Evolutionary conservation across 1,140 invertebrate genomes (phyloP).

Genomic region (Tetragonula clypearis): DNA sequence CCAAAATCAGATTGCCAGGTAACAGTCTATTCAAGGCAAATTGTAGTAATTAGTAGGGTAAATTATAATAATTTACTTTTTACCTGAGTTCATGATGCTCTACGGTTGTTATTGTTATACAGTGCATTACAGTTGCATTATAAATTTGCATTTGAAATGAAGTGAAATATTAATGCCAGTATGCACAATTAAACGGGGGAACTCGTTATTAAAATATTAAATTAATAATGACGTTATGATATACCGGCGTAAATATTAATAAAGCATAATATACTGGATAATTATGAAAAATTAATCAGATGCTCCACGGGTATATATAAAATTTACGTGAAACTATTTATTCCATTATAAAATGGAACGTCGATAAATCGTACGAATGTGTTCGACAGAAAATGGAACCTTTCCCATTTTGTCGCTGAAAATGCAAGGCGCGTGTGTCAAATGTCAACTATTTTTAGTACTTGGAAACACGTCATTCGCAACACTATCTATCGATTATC

Average conservation of each 20-base stretch:
- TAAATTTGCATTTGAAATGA: not conserved
- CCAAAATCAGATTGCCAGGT: not conserved
- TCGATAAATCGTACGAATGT: not conserved
- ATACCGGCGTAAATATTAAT: not conserved
- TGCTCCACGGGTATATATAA: not conserved
- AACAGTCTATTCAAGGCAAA: too few relatives aligned
- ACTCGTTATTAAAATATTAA: slow-evolving; percentile 7
- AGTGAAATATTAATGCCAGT: not conserved
- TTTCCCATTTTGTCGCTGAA: not conserved
- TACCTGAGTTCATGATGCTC: not conserved
- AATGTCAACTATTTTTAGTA: not conserved
- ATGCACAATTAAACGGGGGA: not conserved
- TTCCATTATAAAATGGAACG: not conserved
- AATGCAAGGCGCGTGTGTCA: not conserved
- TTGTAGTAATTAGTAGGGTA: too few relatives aligned
- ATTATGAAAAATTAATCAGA: not conserved
- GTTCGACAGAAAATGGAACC: too few relatives aligned
- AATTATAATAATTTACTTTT: not conserved
- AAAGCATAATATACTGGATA: not conserved
- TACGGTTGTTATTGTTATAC: not conserved
- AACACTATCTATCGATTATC: slow-evolving; percentile 50
- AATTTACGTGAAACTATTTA: not conserved
- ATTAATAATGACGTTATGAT: not conserved
- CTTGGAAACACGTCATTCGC: not conserved
- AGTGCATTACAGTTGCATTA: not conserved